phyloP scores from a whole-genome alignment of 2,113 vertebrate genomes.

The Haliaeetus leucogaster region DNA sequence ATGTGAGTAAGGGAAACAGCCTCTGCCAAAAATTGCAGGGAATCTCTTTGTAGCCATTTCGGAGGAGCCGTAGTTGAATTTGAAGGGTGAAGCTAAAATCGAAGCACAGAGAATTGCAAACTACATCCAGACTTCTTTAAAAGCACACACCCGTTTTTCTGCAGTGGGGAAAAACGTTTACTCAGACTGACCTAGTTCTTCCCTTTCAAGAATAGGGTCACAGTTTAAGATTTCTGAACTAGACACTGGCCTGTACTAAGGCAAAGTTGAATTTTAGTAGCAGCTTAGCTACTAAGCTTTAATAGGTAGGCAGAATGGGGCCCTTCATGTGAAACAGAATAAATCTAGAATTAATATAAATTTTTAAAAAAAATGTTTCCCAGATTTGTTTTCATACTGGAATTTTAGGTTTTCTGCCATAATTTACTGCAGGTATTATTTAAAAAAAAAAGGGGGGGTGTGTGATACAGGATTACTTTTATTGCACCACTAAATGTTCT shows the following conservation, averaged over 20 bases:
- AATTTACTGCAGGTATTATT: background rate
- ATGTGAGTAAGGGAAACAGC: fast-evolving
- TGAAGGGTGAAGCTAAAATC: background rate
- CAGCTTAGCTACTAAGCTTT: background rate
- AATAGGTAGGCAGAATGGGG: background rate
- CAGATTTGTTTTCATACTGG: background rate
- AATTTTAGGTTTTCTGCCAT: background rate
- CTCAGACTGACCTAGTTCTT: background rate
- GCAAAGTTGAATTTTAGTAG: background rate
- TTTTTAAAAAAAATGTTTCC: background rate
- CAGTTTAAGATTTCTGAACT: background rate
- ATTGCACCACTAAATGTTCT: background rate
- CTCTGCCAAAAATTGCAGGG: background rate
- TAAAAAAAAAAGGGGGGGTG: background rate
- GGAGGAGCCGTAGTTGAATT: background rate
- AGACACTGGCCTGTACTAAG: background rate
- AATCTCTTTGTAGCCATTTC: background rate
- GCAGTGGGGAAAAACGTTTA: background rate
- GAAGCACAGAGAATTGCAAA: background rate
- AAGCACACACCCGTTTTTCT: background rate
- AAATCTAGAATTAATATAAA: conserved; percentile 38
- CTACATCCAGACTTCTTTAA: background rate
- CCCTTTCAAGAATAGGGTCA: background rate
- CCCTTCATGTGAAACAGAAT: background rate
- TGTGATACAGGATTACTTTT: background rate